Evolutionary conservation across 2,797 vertebrate species (phyloP).

Genomic region (Tenualosa ilisha): DNA sequence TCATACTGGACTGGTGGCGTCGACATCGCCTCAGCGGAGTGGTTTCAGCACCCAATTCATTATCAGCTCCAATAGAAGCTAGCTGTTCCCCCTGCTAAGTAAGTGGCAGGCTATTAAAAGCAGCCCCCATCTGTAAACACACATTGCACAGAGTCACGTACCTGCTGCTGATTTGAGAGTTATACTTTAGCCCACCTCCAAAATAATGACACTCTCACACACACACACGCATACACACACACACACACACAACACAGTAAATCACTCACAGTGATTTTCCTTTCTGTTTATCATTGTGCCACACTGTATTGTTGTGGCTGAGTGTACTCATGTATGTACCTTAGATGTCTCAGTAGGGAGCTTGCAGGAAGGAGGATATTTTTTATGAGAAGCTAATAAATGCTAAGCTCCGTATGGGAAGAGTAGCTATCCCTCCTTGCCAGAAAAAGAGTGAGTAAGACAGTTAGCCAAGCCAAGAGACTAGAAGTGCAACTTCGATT

Average conservation of each 20-base stretch:
- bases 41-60: slow-evolving; percentile 80
- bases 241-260: slow-evolving; percentile 41
- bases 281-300: neutral
- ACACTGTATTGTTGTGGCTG: neutral
- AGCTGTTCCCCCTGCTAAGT: slow-evolving; percentile 62
- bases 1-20: slow-evolving; percentile 59
- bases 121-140: slow-evolving; percentile 53
- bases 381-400: neutral
- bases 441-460: too few relatives aligned
- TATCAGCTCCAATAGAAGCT: slow-evolving; percentile 70
- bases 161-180: slow-evolving; percentile 25
- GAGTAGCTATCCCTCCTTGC: neutral
- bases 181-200: neutral
- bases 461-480: neutral
- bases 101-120: slow-evolving; percentile 76
- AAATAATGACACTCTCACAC: slow-evolving; percentile 44
- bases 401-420: neutral
- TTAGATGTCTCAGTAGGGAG: neutral
- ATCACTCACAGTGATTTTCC: neutral
- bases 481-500: neutral
- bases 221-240: slow-evolving; percentile 47
- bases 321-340: neutral
- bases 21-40: slow-evolving; percentile 65
- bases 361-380: neutral
- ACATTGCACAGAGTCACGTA: slow-evolving; percentile 52